Evolutionary conservation across 2,797 vertebrate genomes (phyloP).

Genomic region (Myotis vivesi): DNA sequence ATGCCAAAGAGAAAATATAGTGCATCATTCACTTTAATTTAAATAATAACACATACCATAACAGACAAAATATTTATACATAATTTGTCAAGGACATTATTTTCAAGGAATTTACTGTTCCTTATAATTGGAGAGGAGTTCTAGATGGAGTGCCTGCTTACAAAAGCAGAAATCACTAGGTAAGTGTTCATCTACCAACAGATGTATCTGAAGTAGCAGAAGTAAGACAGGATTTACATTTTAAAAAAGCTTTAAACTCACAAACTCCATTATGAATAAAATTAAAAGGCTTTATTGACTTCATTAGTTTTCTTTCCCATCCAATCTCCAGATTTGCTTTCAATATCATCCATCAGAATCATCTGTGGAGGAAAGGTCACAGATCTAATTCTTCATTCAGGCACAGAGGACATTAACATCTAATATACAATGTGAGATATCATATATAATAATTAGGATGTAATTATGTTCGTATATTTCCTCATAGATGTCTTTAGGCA

Average conservation of each 20-base stretch:
- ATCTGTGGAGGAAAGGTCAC: conserved; percentile 77
- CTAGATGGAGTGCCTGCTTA: not conserved
- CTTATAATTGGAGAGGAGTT: not conserved
- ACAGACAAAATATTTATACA: not conserved
- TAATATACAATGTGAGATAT: conserved; percentile 74
- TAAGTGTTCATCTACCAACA: conserved; percentile 2
- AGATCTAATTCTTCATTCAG: conserved; percentile 77
- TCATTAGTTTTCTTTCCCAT: conserved; percentile 52
- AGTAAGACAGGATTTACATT: not conserved
- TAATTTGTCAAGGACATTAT: not conserved
- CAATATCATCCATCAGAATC: conserved; percentile 74
- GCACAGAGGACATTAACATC: conserved; percentile 70
- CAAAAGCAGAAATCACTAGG: not conserved
- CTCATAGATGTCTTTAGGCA: conserved; percentile 70
- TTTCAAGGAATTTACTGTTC: not conserved
- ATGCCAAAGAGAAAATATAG: not conserved
- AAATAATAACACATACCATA: conserved; percentile 4
- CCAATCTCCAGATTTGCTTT: conserved; percentile 53
- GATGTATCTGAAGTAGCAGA: not conserved
- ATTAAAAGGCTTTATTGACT: conserved; percentile 65
- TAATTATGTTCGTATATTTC: conserved; percentile 80
- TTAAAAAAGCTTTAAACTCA: conserved; percentile 26
- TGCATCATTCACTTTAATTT: conserved; percentile 36
- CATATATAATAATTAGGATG: conserved; percentile 77
- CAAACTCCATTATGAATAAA: conserved; percentile 30